A percentile compares a stretch with the other conserved stretches of the same genome.
phyloP scores from a whole-genome alignment of 2,797 vertebrate genomes.

The Sternotherus odoratus region DNA sequence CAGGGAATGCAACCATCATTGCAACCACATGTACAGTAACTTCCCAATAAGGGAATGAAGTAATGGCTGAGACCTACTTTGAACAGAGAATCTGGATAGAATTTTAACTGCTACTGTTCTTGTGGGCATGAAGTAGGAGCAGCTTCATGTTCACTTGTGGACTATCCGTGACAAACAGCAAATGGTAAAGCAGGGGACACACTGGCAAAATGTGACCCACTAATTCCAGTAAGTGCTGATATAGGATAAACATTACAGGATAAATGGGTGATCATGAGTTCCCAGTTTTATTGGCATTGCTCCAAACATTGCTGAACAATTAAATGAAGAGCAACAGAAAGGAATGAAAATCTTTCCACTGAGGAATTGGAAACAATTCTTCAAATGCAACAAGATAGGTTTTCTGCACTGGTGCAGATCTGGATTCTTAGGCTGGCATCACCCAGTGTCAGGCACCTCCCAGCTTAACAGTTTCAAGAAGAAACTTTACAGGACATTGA shows the following conservation, averaged over 20 bases:
- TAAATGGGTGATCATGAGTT: constrained; percentile 3
- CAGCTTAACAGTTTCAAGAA: neutral
- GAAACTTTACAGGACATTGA: neutral
- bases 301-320: constrained; percentile 40
- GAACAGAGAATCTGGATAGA: neutral
- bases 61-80: neutral
- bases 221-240: constrained; percentile 4
- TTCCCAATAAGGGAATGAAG: neutral
- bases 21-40: neutral
- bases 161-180: neutral
- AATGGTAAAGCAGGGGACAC: neutral
- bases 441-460: neutral
- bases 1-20: neutral
- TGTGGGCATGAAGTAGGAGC: neutral
- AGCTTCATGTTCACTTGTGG: neutral
- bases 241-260: neutral
- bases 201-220: neutral
- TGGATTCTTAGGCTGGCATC: neutral
- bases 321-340: constrained; percentile 34
- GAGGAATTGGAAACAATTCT: constrained; percentile 28
- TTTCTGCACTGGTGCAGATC: constrained; percentile 3
- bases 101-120: neutral
- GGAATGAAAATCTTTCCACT: neutral
- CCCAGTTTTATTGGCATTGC: constrained; percentile 20
- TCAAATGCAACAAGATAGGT: neutral